These are phyloP conservation scores for Acropora yongei DNA, from an alignment of 64 coral and sea anemone genomes.

Conservation along the genomic window DNA sequence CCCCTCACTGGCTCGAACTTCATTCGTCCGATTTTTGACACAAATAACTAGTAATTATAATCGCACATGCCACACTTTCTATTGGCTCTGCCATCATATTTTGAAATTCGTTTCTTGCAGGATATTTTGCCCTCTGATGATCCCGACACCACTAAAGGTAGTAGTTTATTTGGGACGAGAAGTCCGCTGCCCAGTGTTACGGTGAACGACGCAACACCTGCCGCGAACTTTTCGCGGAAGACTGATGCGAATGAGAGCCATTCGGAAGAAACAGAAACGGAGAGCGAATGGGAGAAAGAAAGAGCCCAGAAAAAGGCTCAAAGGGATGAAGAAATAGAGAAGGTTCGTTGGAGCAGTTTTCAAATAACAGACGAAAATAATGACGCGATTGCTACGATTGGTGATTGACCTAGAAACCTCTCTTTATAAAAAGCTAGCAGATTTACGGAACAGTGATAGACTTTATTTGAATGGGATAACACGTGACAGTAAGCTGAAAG, in stretches of 20 bases:
- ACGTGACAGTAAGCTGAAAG: too few species aligned
- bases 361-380: too few species aligned
- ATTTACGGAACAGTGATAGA: too few species aligned
- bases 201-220: background rate
- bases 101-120: too few species aligned
- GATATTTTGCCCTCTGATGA: slow-evolving; percentile 91
- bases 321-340: slow-evolving; percentile 35
- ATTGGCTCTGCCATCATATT: background rate
- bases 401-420: too few species aligned
- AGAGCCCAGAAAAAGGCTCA: slow-evolving; percentile 55
- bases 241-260: slow-evolving; percentile 62
- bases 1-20: too few species aligned
- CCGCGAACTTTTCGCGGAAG: background rate
- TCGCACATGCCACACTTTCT: too few species aligned
- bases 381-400: too few species aligned
- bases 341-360: background rate
- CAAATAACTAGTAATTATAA: too few species aligned
- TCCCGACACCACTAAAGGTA: slow-evolving; percentile 62
- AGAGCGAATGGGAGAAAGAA: slow-evolving; percentile 95
- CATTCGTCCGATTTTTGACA: too few species aligned
- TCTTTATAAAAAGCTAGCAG: too few species aligned
- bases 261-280: slow-evolving; percentile 84
- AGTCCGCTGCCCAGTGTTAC: slow-evolving; percentile 27
- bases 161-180: slow-evolving; percentile 60
- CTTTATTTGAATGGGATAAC: too few species aligned